These are phyloP conservation scores for Trididemnum clinides DNA, from an alignment of 23 tunicate genomes.

Conservation along the genomic window DNA sequence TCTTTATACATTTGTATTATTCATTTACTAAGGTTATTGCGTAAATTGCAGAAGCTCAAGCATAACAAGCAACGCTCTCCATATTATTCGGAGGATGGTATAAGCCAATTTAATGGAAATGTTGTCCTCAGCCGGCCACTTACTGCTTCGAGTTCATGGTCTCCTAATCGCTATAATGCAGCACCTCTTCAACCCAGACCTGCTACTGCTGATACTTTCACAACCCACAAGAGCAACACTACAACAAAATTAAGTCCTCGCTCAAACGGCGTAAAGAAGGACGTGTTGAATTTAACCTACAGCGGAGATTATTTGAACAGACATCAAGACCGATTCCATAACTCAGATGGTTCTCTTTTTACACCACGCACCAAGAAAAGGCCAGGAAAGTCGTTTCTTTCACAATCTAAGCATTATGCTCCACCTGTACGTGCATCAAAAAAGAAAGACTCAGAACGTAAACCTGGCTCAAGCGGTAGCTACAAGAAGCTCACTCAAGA, in stretches of 20 bases:
- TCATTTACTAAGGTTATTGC: too few relatives aligned
- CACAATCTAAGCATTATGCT: slow-evolving; percentile 82
- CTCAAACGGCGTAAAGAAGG: neutral
- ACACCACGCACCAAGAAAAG: slow-evolving; percentile 79
- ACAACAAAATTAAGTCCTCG: neutral
- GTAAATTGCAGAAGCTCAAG: too few relatives aligned
- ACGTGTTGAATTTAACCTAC: slow-evolving; percentile 67
- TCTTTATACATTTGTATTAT: too few relatives aligned
- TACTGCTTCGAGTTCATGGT: slow-evolving; percentile 30
- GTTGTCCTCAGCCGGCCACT: neutral
- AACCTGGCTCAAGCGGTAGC: slow-evolving; percentile 6
- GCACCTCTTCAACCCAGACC: neutral
- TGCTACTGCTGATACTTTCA: neutral
- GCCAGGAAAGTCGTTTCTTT: slow-evolving; percentile 72
- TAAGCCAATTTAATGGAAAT: too few relatives aligned
- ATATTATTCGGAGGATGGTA: too few relatives aligned
- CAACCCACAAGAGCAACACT: neutral
- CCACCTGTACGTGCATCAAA: slow-evolving; percentile 43
- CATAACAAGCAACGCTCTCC: too few relatives aligned
- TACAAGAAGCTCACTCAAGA: slow-evolving; percentile 2
- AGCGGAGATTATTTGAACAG: slow-evolving; percentile 86
- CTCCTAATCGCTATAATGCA: neutral
- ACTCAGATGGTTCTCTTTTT: slow-evolving; percentile 46
- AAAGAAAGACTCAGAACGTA: slow-evolving; percentile 25
- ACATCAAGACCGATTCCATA: slow-evolving; percentile 66